phyloP scores from a whole-genome alignment of 2,113 vertebrate genomes.

The Thalassoma bifasciatum region DNA sequence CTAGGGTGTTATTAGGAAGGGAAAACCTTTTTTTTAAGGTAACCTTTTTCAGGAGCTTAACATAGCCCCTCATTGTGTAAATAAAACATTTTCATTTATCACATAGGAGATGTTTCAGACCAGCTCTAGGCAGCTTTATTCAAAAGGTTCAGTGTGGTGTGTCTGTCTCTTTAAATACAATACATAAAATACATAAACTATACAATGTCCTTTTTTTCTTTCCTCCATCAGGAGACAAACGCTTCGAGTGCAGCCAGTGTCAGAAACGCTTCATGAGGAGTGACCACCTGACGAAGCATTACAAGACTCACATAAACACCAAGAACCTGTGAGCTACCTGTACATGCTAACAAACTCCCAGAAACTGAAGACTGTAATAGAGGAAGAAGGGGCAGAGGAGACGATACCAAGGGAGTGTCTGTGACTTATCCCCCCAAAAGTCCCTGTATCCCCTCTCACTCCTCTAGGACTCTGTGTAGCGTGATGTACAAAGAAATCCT shows the following conservation, averaged over 20 bases:
- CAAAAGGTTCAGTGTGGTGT: background rate
- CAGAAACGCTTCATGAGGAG: constrained; percentile 99
- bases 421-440: constrained; percentile 45
- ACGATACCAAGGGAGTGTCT: constrained; percentile 17
- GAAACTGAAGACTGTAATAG: constrained; percentile 46
- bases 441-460: background rate
- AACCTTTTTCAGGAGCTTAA: too few relatives aligned
- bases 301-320: constrained; percentile 98
- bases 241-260: constrained; percentile 96
- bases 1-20: too few relatives aligned
- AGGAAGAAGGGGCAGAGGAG: constrained; percentile 30
- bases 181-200: background rate
- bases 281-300: constrained; percentile 99
- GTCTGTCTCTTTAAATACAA: too few relatives aligned
- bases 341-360: constrained; percentile 27
- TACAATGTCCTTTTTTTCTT: background rate
- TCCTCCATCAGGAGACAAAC: constrained; percentile 92
- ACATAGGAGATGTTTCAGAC: too few relatives aligned
- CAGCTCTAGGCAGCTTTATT: background rate
- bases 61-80: too few relatives aligned
- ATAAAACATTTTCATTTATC: too few relatives aligned
- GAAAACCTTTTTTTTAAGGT: too few relatives aligned
- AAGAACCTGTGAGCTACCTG: constrained; percentile 91
- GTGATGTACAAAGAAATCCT: constrained; percentile 62
- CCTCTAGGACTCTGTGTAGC: constrained; percentile 43